Evolutionary conservation across 2,888 invertebrate species (phyloP), one percentile per base, ranked within the genome.

Genomic region (Clivina fossor): DNA sequence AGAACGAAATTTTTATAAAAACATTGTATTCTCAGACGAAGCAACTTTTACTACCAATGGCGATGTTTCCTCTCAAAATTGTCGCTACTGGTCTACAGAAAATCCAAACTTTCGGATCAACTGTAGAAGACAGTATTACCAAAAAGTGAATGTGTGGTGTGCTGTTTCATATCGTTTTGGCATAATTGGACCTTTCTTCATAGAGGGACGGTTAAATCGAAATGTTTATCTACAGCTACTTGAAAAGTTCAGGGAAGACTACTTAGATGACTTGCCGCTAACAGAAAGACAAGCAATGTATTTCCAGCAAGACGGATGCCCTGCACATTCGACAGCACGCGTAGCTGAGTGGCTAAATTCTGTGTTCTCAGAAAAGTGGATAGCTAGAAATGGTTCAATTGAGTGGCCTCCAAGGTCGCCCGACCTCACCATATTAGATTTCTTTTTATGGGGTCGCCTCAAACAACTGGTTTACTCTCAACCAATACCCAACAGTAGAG

Each of bases 141-240:
- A 28, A 28, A 28, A 28, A 28, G 28, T 28, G 8, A 28, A 28
- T 28, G 28, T 28, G 28, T 28, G 28, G 28, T 28, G 28, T n/a
- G 28, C 28, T n/a, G 8, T 28, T 28, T 28, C 28, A 28, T 28
- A 28, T 28, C 28, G n/a, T 28, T 28, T 28, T 28, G 28, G 28
- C 7, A 28, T 28, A 8, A 28, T 28, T 28, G 28, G 28, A n/a
- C 28, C 28, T 28, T 28, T 28, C n/a, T 28, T 28, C 28, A 28
- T 28, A 28, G 28, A 28, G 28, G 28, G 28, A 28, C 28, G n/a
- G 28, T 28, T 28, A 28, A 28, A 28, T 28, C 28, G n/a, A n/a
- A 7, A 28, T 28, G 7, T n/a, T 28, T 28, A 28, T n/a, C 8
- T 28, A 28, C 28, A 28, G 28, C n/a, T 28, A 28, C 28, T 28